phyloP scores from a whole-genome alignment of 2,888 invertebrate genomes.

The Oscheius onirici region DNA sequence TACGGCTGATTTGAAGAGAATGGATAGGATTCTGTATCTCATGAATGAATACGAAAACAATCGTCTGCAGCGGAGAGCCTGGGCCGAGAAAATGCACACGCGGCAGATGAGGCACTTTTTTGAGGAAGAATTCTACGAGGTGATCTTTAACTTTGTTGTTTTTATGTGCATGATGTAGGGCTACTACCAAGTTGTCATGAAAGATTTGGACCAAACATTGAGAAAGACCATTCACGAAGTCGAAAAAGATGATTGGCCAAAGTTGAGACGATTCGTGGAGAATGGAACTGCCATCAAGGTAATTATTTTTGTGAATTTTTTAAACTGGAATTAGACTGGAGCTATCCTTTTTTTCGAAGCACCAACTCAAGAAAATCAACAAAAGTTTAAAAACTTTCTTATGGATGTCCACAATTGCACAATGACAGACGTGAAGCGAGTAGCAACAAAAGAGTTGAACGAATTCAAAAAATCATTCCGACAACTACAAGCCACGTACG shows the following conservation, averaged over 20 bases:
- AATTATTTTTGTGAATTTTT: neutral
- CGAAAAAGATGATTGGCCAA: conserved; percentile 53
- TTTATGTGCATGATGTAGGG: conserved; percentile 47
- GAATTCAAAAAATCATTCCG: conserved; percentile 46
- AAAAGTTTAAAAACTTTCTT: conserved; percentile 55
- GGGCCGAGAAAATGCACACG: conserved; percentile 71
- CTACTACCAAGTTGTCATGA: conserved; percentile 64
- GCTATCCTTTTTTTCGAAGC: conserved; percentile 66
- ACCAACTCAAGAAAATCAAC: conserved; percentile 42
- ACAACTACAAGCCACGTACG: conserved; percentile 57
- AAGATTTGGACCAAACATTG: conserved; percentile 66
- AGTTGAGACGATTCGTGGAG: conserved; percentile 43
- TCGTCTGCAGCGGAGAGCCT: conserved; percentile 59
- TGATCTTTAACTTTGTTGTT: conserved; percentile 22
- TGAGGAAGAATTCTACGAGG: conserved; percentile 70
- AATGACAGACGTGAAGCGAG: conserved; percentile 56
- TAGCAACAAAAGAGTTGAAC: conserved; percentile 53
- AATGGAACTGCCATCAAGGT: conserved; percentile 50
- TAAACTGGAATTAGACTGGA: conserved; percentile 55
- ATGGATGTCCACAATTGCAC: conserved; percentile 65
- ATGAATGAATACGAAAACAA: conserved; percentile 66
- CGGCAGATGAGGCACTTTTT: conserved; percentile 70
- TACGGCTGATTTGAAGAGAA: conserved; percentile 57
- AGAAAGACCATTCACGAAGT: conserved; percentile 59
- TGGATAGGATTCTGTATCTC: conserved; percentile 64